Evolutionary conservation across 2,797 vertebrate genomes (phyloP).

Genomic region (Karalla daura): DNA sequence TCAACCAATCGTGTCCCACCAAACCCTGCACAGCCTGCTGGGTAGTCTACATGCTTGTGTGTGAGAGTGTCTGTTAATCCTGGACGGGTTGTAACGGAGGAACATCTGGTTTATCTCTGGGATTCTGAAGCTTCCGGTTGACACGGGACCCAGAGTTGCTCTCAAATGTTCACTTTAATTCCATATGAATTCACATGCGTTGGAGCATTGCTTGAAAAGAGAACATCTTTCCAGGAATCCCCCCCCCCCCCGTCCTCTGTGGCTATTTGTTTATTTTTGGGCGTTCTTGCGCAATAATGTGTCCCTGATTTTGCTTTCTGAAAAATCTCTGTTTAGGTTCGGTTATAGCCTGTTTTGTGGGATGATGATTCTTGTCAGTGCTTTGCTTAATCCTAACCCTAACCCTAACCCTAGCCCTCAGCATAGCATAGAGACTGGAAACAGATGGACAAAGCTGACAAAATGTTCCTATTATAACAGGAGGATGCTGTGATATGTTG

Average conservation of each 20-base stretch:
- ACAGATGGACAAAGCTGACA: background rate
- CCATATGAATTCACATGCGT: background rate
- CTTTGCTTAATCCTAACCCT: too few species aligned
- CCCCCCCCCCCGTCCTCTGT: too few species aligned
- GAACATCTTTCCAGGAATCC: background rate
- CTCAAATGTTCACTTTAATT: background rate
- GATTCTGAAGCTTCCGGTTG: slow-evolving; percentile 30
- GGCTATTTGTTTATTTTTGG: too few species aligned
- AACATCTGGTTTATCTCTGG: slow-evolving; percentile 68
- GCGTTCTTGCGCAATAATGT: background rate
- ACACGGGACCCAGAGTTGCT: slow-evolving; percentile 21
- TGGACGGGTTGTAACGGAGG: slow-evolving; percentile 42
- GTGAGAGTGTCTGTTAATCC: slow-evolving; percentile 46
- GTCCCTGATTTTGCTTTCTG: background rate
- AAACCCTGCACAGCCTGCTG: slow-evolving; percentile 62
- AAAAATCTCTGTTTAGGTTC: too few species aligned
- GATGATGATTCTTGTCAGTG: too few species aligned
- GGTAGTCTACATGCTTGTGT: slow-evolving; percentile 63
- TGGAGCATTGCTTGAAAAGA: background rate
- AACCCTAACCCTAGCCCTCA: too few species aligned
- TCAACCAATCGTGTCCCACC: slow-evolving; percentile 66
- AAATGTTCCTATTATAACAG: background rate
- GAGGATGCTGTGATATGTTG: too few species aligned
- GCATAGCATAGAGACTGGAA: background rate
- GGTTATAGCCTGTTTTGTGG: too few species aligned